Base-by-base conservation (phyloP, 1,140 invertebrate genomes). In the Littorina saxatilis region DNA sequence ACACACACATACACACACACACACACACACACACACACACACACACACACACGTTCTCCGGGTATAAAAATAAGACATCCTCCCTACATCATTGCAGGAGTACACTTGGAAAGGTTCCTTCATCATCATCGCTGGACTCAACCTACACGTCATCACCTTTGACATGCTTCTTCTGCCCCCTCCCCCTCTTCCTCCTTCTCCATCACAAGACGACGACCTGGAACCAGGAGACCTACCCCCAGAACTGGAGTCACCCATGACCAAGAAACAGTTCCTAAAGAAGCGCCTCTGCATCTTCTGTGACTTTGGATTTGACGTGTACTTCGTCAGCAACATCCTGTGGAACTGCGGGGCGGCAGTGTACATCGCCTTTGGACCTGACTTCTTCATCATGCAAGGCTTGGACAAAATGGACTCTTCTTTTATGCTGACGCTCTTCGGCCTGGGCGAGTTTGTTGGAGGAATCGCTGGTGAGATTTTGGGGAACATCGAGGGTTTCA, bases 301-400 rank as follows among this genome's bases (percentile, higher is more conserved):
- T 58, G 83, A 87, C 75, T 68, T 86, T 32, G 80, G 84, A 50
- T 91, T 91, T 75, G 63, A 86, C 39, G 82, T 91, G 7, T 91
- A 87, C 73, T 88, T 87, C 78, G n/a, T 88, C 37, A 89, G 87
- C 52, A 90, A 90, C 70, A 84, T 90, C 5, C 78, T 89, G 43
- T 91, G 90, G 90, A 91, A 91, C 77, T 83, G 86, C n/a, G 87
- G 86, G 7, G 75, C 72, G 11, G 80, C 79, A 5, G 86, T 90
- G n/a, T 37, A 85, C 2, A 74, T 87, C 40, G 58, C 90, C 0
- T 85, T 88, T 81, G 85, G 58, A 15, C 84, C 88, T 20, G 89
- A 89, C 32, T 91, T 86, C 77, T 74, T 86, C 39, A 78, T 79
- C n/a, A 47, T 84, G n/a, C 74, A 81, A 47, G 87, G 87, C 3